Percentiles rank a stretch among this genome's conserved stretches.
Evolutionary conservation across 2,113 vertebrate species (phyloP).

Genomic region (Lamprotornis superbus): DNA sequence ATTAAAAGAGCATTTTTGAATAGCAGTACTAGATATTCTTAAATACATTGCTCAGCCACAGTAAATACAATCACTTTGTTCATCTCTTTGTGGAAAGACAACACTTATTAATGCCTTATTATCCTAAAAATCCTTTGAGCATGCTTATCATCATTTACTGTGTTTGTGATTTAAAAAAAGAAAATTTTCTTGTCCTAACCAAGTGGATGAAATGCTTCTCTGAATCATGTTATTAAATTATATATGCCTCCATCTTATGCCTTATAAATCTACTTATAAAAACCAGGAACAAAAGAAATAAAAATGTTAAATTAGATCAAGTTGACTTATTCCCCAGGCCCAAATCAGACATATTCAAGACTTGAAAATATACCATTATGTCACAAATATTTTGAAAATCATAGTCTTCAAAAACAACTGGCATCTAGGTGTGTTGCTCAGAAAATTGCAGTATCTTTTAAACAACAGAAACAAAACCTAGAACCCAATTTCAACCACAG

Average conservation of each 20-base stretch:
- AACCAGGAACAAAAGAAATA: neutral
- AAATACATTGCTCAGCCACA: neutral
- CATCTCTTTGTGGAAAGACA: neutral
- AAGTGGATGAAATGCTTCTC: neutral
- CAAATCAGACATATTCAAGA: neutral
- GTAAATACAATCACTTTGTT: neutral
- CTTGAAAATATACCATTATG: neutral
- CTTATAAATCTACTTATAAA: neutral
- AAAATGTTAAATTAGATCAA: neutral
- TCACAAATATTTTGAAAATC: neutral
- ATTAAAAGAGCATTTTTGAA: constrained; percentile 3
- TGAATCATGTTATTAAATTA: neutral
- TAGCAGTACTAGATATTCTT: neutral
- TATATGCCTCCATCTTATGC: neutral
- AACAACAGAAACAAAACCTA: neutral
- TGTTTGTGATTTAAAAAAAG: neutral
- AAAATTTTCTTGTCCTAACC: neutral
- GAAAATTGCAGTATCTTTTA: neutral
- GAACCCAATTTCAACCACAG: neutral
- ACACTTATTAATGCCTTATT: neutral
- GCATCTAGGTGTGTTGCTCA: neutral
- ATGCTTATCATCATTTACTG: neutral
- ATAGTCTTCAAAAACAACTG: neutral
- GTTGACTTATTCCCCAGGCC: neutral
- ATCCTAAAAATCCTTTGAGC: constrained; percentile 2